phyloP scores from a whole-genome alignment of 1,140 invertebrate genomes.

The Pogonus chalceus region DNA sequence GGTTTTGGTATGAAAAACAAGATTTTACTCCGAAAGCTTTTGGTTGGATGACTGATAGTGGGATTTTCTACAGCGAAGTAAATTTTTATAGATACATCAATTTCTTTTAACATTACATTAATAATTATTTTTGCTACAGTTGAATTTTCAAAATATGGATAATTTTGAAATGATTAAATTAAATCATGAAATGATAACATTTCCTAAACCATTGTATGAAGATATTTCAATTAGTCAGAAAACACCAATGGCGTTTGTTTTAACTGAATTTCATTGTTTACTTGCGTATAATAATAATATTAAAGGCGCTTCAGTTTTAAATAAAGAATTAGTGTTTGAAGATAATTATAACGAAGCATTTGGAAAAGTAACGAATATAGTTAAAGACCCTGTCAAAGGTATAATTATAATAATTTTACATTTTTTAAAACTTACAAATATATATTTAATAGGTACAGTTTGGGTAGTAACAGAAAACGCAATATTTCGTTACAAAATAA shows the following conservation, averaged over 20 bases:
- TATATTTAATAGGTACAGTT: constrained; percentile 43
- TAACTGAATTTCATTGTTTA: constrained; percentile 86
- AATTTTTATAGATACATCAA: constrained; percentile 48
- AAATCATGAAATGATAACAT: constrained; percentile 9
- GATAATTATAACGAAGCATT: constrained; percentile 72
- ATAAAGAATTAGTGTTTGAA: constrained; percentile 79
- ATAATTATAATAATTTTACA: constrained; percentile 10
- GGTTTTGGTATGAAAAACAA: constrained; percentile 63
- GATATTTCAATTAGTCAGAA: constrained; percentile 29
- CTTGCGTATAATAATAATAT: constrained; percentile 75
- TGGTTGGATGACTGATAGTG: constrained; percentile 74
- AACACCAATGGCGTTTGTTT: constrained; percentile 64
- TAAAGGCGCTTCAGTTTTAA: constrained; percentile 75
- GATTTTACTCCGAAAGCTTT: constrained; percentile 62
- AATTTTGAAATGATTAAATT: neutral
- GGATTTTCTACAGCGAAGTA: constrained; percentile 58
- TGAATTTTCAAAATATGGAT: neutral
- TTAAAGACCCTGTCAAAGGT: constrained; percentile 69
- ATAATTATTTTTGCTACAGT: neutral
- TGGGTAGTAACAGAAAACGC: constrained; percentile 78
- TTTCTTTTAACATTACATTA: neutral
- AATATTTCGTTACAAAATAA: constrained; percentile 80
- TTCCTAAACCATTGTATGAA: constrained; percentile 28
- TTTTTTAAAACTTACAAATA: neutral
- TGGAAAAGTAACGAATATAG: constrained; percentile 71